phyloP scores from a whole-genome alignment of 2,888 invertebrate species.

The Epirrita christyi region DNA sequence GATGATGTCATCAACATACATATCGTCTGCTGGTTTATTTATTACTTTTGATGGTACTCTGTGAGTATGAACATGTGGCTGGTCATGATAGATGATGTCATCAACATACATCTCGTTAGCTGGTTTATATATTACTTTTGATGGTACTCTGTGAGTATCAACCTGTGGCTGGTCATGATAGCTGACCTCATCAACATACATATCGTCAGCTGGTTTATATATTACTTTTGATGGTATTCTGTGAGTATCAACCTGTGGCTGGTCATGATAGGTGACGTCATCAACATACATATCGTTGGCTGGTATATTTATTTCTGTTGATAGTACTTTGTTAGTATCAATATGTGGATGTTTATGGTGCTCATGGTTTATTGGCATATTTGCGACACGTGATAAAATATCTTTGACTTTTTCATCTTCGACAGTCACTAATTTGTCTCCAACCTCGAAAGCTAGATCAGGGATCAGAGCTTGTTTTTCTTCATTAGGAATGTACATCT shows the following conservation, averaged over 20 bases:
- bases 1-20: not conserved
- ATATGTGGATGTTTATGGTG: not conserved
- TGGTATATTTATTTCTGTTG: not conserved
- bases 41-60: not conserved
- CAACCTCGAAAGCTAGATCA: constrained; percentile 50
- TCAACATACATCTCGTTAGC: not conserved
- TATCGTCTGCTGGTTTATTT: not conserved
- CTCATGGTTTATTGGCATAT: no score
- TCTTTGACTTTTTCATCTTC: constrained; percentile 32
- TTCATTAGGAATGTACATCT: constrained; percentile 53
- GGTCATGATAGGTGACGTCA: not conserved
- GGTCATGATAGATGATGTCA: not conserved
- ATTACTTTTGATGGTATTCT: not conserved
- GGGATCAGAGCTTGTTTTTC: constrained; percentile 60
- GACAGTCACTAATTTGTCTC: constrained; percentile 42
- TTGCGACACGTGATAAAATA: constrained; percentile 24
- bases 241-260: constrained; percentile 1
- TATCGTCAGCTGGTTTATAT: not conserved
- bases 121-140: not conserved
- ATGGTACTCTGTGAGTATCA: not conserved
- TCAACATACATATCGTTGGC: not conserved
- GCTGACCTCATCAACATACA: not conserved
- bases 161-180: not conserved
- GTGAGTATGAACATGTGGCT: not conserved
- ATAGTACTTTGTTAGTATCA: not conserved